Evolutionary conservation across 2,113 vertebrate genomes (phyloP).

Genomic region (Microtus ochrogaster): DNA sequence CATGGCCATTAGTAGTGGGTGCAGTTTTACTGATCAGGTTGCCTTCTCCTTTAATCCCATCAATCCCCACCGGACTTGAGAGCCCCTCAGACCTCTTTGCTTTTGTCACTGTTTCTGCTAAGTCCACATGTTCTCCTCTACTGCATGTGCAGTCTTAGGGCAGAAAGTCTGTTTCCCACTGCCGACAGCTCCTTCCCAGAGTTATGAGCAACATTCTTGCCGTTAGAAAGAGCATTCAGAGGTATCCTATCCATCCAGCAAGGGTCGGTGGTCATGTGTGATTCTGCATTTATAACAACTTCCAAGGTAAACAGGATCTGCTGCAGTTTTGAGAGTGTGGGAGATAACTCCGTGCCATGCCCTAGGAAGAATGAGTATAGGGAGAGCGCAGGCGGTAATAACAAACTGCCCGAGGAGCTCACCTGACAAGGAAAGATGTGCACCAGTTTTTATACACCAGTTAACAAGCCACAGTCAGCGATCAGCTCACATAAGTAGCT

Average conservation of each 20-base stretch:
- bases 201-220: neutral
- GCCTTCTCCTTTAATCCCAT: no score
- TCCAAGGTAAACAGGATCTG: constrained; percentile 24
- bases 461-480: constrained; percentile 9
- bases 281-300: constrained; percentile 43
- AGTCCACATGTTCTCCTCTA: neutral
- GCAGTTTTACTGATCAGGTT: neutral
- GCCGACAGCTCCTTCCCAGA: neutral
- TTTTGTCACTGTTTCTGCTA: neutral
- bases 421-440: constrained; percentile 13
- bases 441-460: neutral
- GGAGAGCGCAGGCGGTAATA: neutral
- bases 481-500: constrained; percentile 13
- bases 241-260: neutral
- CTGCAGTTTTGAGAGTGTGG: constrained; percentile 40
- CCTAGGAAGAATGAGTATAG: neutral
- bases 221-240: neutral
- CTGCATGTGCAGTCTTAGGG: neutral
- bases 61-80: neutral
- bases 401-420: constrained; percentile 10
- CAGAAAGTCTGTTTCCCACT: neutral
- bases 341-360: neutral
- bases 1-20: fast-evolving
- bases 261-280: neutral
- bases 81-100: neutral